These are phyloP conservation scores for Palaemon carinicauda DNA, from an alignment of 1,140 invertebrate genomes.

Conservation along the genomic window DNA sequence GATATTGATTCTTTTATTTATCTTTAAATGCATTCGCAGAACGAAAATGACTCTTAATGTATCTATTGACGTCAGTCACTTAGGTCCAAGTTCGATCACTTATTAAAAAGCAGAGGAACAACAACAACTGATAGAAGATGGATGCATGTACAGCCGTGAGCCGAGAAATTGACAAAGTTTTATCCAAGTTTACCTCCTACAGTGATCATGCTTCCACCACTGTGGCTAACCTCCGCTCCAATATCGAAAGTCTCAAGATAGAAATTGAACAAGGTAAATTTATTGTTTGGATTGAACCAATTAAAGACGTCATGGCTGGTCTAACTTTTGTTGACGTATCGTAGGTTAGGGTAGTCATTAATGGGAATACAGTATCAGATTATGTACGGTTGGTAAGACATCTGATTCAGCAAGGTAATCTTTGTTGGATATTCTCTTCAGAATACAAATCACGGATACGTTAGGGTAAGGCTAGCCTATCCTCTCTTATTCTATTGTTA, in stretches of 20 bases:
- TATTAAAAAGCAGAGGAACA: neutral
- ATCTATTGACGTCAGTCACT: no score
- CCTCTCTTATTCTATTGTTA: no score
- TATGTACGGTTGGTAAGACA: no score
- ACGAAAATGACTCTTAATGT: no score
- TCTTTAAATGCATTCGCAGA: no score
- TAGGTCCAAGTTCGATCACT: neutral
- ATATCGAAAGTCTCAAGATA: constrained; percentile 26
- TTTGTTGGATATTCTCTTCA: no score
- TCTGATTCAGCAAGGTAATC: no score
- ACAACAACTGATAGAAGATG: constrained; percentile 44
- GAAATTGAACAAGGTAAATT: constrained; percentile 29
- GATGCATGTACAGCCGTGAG: constrained; percentile 40
- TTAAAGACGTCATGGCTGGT: neutral
- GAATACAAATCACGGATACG: no score
- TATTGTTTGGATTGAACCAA: no score
- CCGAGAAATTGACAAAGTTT: constrained; percentile 38
- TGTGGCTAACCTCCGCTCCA: neutral
- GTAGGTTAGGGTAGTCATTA: neutral
- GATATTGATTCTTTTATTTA: no score
- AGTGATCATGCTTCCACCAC: constrained; percentile 35
- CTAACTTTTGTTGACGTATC: neutral
- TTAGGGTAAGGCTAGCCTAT: no score
- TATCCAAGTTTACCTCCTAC: constrained; percentile 38
- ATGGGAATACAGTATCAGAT: neutral